Conservation (phyloP, 2,797 vertebrate species). For the Poeciliopsis turneri region DNA sequence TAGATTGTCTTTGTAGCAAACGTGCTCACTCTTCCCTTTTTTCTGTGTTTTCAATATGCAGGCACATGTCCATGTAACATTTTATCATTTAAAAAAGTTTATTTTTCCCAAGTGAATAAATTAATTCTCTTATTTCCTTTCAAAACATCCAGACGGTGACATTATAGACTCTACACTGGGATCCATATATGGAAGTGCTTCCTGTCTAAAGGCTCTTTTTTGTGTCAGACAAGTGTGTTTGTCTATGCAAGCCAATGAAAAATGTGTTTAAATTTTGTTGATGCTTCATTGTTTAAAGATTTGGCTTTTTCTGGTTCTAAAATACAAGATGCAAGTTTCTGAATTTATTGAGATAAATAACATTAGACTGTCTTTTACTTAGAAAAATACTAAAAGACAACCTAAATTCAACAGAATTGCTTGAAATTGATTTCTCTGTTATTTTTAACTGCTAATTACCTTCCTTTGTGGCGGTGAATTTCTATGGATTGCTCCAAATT, state of each 20-base stretch:
- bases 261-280: not conserved
- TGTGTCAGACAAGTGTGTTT: not conserved
- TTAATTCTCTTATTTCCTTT: not conserved
- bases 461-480: constrained; percentile 20
- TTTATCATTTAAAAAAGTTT: not conserved
- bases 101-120: not conserved
- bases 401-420: not conserved
- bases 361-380: not conserved
- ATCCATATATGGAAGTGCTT: not conserved
- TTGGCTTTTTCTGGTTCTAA: not conserved
- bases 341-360: not conserved
- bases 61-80: not conserved
- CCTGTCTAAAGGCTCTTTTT: not conserved
- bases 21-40: not conserved
- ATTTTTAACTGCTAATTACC: constrained; percentile 23
- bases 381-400: not conserved
- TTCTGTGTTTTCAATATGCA: not conserved
- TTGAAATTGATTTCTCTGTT: not conserved
- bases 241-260: not conserved
- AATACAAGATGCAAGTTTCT: not conserved
- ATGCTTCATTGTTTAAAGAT: not conserved
- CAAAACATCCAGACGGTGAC: not conserved
- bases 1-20: not conserved
- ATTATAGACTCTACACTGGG: not conserved
- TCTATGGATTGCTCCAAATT: constrained; percentile 18